Conservation (phyloP, 2,888 invertebrate genomes). For the Labia minor region DNA sequence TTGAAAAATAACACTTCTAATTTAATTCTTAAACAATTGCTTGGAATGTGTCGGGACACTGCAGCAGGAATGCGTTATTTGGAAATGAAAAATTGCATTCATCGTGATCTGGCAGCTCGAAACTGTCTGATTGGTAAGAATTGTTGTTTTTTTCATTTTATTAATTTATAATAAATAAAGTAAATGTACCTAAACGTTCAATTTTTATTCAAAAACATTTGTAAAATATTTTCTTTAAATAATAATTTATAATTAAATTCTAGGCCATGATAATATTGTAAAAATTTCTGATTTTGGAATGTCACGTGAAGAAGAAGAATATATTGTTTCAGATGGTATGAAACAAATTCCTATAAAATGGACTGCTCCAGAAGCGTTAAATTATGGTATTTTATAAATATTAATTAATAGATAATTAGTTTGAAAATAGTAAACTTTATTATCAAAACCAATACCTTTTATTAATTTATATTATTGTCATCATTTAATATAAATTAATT, state of each 20-base stretch:
- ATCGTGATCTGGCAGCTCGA: conserved; percentile 87
- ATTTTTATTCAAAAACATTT: too few species aligned
- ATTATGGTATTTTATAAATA: conserved; percentile 56
- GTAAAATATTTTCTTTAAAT: too few species aligned
- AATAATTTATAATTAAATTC: conserved; percentile 17
- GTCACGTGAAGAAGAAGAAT: conserved; percentile 94
- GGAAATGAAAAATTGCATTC: conserved; percentile 91
- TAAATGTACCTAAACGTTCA: background rate
- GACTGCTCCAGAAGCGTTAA: conserved; percentile 94
- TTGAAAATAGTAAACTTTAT: too few species aligned
- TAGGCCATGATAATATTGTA: conserved; percentile 69
- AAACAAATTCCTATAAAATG: conserved; percentile 98
- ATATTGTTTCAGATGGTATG: conserved; percentile 94
- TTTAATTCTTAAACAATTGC: conserved; percentile 53
- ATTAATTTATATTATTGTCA: too few species aligned
- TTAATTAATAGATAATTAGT: background rate
- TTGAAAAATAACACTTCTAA: conserved; percentile 64
- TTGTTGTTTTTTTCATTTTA: background rate
- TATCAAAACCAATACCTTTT: too few species aligned
- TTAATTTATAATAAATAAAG: background rate
- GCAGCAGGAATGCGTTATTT: conserved; percentile 92
- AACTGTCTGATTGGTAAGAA: conserved; percentile 72
- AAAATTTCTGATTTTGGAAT: conserved; percentile 98
- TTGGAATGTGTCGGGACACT: conserved; percentile 88
- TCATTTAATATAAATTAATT: too few species aligned